phyloP scores from a whole-genome alignment of 2,888 invertebrate species.

The Himalopsyche japonica region DNA sequence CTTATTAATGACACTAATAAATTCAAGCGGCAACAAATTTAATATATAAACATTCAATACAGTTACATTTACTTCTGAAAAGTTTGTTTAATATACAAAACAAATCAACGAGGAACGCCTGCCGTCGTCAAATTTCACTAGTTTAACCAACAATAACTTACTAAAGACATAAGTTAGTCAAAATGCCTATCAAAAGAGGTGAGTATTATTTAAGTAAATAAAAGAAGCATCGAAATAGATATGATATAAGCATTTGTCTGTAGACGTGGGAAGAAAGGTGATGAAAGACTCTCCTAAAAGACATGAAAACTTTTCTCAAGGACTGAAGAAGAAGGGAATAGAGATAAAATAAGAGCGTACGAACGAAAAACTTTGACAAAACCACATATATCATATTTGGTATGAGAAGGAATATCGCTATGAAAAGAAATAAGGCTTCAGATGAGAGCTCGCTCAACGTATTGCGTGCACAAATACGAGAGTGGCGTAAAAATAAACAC shows the following conservation, averaged over 20 bases:
- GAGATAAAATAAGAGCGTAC: slow-evolving; percentile 13
- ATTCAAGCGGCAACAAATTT: too few species aligned
- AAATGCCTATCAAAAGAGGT: slow-evolving; percentile 10
- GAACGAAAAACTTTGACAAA: slow-evolving; percentile 36
- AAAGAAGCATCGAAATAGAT: slow-evolving; percentile 22
- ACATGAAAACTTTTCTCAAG: slow-evolving; percentile 10
- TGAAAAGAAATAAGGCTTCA: slow-evolving; percentile 15
- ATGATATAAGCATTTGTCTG: slow-evolving; percentile 25
- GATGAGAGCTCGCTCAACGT: neutral
- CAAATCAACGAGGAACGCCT: neutral
- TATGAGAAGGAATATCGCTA: neutral
- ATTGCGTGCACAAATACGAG: neutral
- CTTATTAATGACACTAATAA: too few species aligned
- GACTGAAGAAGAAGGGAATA: slow-evolving; percentile 7
- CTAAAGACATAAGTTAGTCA: slow-evolving; percentile 13
- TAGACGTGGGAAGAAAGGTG: slow-evolving; percentile 27
- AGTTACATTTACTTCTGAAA: neutral
- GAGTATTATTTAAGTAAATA: slow-evolving; percentile 26
- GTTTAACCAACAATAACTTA: neutral
- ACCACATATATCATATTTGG: slow-evolving; percentile 36
- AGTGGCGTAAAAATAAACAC: neutral
- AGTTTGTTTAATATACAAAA: neutral
- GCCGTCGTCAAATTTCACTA: neutral
- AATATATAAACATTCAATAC: too few species aligned
- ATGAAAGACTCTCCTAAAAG: slow-evolving; percentile 26